These are phyloP conservation scores for Pyrgus malvae DNA, from an alignment of 2,888 invertebrate genomes.

Conservation along the genomic window DNA sequence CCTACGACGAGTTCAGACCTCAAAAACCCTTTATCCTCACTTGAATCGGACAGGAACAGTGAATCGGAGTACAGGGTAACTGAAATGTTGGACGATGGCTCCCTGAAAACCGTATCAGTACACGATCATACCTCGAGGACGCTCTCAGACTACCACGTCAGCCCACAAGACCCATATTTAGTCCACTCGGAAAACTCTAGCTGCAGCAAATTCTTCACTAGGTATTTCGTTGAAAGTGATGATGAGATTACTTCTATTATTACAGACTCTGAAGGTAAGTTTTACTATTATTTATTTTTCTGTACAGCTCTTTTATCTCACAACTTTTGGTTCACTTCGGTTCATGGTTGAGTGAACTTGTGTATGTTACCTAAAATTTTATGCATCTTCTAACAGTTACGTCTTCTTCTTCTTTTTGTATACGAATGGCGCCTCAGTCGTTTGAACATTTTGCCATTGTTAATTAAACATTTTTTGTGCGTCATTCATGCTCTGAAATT, in stretches of 20 bases:
- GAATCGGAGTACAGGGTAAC: conserved; percentile 75
- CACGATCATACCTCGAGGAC: conserved; percentile 78
- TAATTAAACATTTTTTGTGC: too few species aligned
- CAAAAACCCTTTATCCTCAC: conserved; percentile 50
- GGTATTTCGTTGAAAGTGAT: conserved; percentile 86
- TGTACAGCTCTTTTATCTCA: neutral
- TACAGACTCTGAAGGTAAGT: conserved; percentile 86
- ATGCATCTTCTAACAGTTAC: too few species aligned
- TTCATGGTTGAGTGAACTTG: too few species aligned
- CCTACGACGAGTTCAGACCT: conserved; percentile 53
- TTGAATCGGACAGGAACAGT: conserved; percentile 67
- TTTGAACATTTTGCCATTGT: too few species aligned
- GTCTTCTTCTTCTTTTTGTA: too few species aligned
- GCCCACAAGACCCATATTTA: conserved; percentile 72
- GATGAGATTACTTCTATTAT: conserved; percentile 87
- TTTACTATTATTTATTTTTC: too few species aligned
- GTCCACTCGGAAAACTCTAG: conserved; percentile 80
- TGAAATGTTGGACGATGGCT: conserved; percentile 78
- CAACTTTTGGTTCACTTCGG: too few species aligned
- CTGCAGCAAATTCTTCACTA: conserved; percentile 85
- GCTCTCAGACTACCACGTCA: conserved; percentile 69
- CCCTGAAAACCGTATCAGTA: conserved; percentile 72
- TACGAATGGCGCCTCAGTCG: too few species aligned
- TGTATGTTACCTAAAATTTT: too few species aligned
- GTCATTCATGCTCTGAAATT: too few species aligned